Percentiles rank a stretch among this genome's conserved stretches.
These are phyloP conservation scores for Oxytorus armatus DNA, from an alignment of 2,888 invertebrate species.

Conservation along the genomic window DNA sequence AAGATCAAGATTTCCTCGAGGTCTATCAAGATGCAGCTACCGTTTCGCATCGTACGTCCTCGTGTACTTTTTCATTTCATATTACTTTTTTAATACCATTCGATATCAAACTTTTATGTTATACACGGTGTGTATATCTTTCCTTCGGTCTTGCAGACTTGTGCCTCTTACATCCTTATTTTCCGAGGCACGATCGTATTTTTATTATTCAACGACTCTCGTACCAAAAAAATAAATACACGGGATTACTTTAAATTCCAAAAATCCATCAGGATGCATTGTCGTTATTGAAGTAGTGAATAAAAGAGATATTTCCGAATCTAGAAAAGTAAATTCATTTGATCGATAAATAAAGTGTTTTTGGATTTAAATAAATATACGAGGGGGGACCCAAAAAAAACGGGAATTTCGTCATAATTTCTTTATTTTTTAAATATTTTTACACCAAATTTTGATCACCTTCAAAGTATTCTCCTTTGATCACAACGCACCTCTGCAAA, in stretches of 20 bases:
- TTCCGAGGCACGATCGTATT: slow-evolving; percentile 36
- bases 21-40: slow-evolving; percentile 59
- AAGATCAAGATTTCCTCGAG: slow-evolving; percentile 56
- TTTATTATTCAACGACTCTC: slow-evolving; percentile 45
- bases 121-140: slow-evolving; percentile 59
- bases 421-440: too few species aligned
- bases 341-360: too few species aligned
- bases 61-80: slow-evolving; percentile 32
- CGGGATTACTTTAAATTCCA: too few species aligned
- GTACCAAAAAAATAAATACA: slow-evolving; percentile 28
- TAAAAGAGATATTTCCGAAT: too few species aligned
- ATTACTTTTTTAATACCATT: slow-evolving; percentile 31
- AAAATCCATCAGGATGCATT: background rate
- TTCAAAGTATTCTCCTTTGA: too few species aligned
- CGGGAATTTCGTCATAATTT: too few species aligned
- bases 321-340: too few species aligned
- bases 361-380: too few species aligned
- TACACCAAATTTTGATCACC: too few species aligned
- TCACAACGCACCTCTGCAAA: too few species aligned
- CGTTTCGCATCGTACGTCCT: slow-evolving; percentile 59
- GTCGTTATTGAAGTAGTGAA: too few species aligned
- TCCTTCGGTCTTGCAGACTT: slow-evolving; percentile 20
- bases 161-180: slow-evolving; percentile 22
- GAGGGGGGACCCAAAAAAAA: too few species aligned
- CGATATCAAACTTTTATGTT: slow-evolving; percentile 55